phyloP scores from a whole-genome alignment of 2,113 vertebrate species.

The Lycocorax pyrrhopterus region DNA sequence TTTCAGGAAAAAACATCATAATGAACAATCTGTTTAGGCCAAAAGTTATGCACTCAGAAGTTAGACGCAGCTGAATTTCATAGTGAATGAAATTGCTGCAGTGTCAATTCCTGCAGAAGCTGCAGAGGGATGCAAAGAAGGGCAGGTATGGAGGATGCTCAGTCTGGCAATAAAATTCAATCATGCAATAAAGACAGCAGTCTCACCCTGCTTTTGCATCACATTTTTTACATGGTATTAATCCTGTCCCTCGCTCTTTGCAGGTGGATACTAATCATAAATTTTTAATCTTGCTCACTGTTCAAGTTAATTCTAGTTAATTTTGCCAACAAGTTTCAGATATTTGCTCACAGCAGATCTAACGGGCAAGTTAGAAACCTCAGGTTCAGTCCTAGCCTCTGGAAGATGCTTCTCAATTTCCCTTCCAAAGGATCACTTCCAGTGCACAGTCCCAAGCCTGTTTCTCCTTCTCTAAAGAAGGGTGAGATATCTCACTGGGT shows the following conservation, averaged over 20 bases:
- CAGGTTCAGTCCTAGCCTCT: not conserved
- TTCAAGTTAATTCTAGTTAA: not conserved
- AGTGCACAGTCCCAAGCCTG: not conserved
- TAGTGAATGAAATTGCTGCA: not conserved
- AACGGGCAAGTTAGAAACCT: not conserved
- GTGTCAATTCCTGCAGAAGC: not conserved
- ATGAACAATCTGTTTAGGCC: not conserved
- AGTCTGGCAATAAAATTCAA: not conserved
- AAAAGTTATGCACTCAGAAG: not conserved
- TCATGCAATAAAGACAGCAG: not conserved
- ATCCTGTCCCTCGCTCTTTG: not conserved
- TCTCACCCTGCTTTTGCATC: not conserved
- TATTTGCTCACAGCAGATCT: not conserved
- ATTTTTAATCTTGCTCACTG: not conserved
- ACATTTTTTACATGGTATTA: not conserved
- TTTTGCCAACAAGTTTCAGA: not conserved
- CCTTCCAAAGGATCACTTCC: not conserved
- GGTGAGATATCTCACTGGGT: not conserved
- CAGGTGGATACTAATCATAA: not conserved
- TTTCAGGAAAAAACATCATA: not conserved
- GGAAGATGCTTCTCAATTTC: not conserved
- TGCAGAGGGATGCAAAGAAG: not conserved
- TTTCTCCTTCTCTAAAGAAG: not conserved
- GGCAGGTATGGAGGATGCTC: accelerated
- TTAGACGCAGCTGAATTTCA: not conserved